These are phyloP conservation scores for Diuraphis noxia DNA, from an alignment of 1,140 invertebrate genomes.

Conservation along the genomic window DNA sequence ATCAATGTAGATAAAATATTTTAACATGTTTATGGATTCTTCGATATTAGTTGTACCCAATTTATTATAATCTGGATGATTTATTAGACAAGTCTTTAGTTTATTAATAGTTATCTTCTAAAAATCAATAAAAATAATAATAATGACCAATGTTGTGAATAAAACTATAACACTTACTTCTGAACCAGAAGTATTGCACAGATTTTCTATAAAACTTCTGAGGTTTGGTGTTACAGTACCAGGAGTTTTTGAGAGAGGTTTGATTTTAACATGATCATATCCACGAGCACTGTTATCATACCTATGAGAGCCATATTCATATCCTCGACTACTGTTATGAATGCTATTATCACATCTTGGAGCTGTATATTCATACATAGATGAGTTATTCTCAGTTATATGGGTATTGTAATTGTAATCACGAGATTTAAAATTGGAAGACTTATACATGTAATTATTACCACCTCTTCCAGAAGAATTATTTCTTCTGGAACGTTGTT, in stretches of 20 bases:
- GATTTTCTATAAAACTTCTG: background rate
- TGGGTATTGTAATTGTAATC: background rate
- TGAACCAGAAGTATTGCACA: background rate
- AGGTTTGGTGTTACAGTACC: background rate
- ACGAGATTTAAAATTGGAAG: background rate
- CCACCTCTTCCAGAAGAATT: background rate
- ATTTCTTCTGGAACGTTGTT: background rate
- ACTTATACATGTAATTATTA: background rate
- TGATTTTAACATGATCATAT: constrained; percentile 19
- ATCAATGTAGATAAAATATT: constrained; percentile 41
- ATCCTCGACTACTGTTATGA: background rate
- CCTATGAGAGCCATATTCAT: background rate
- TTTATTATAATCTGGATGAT: constrained; percentile 23
- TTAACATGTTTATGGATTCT: constrained; percentile 28
- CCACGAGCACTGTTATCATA: background rate
- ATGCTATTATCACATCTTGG: background rate
- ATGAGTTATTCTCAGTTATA: background rate
- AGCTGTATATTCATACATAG: background rate
- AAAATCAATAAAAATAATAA: background rate
- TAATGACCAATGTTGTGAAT: background rate
- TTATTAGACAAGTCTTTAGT: background rate
- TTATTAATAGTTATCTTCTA: background rate
- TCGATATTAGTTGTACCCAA: background rate
- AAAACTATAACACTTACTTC: constrained; percentile 1
- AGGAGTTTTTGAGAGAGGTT: background rate